phyloP scores from a whole-genome alignment of 1,140 invertebrate genomes.

The Drosophila arawakana region DNA sequence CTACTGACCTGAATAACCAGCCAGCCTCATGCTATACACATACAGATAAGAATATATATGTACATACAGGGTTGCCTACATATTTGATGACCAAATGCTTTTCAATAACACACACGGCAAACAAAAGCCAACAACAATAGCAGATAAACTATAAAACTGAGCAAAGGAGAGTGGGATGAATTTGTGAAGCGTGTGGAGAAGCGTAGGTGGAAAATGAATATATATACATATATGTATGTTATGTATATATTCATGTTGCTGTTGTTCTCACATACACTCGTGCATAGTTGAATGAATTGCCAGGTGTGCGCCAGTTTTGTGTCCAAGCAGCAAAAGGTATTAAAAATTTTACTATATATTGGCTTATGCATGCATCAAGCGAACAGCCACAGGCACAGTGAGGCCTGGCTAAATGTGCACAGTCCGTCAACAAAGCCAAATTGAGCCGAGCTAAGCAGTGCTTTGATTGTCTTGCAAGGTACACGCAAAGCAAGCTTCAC shows the following conservation, averaged over 20 bases:
- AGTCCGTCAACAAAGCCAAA: background rate
- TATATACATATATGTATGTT: too few species aligned
- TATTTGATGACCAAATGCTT: constrained; percentile 81
- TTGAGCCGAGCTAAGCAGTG: background rate
- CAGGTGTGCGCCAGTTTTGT: constrained; percentile 64
- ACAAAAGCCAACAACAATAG: constrained; percentile 73
- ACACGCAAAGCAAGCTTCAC: background rate
- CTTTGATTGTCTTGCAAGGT: background rate
- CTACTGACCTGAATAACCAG: constrained; percentile 67
- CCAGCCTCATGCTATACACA: constrained; percentile 15
- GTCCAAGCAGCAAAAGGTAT: constrained; percentile 54
- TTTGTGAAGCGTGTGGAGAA: background rate
- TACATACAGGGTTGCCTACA: constrained; percentile 46
- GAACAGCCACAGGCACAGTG: constrained; percentile 52
- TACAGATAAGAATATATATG: constrained; percentile 34
- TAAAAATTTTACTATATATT: constrained; percentile 57
- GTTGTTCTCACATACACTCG: background rate
- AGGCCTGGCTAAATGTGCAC: background rate
- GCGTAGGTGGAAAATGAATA: too few species aligned
- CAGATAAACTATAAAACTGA: constrained; percentile 44
- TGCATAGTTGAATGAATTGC: constrained; percentile 31
- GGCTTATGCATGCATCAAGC: constrained; percentile 20
- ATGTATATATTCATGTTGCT: too few species aligned
- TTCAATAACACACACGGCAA: constrained; percentile 63
- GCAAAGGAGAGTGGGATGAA: background rate